A percentile compares a stretch with the other conserved stretches of the same genome.
phyloP scores from a whole-genome alignment of 1,140 invertebrate genomes.

The Contarinia nasturtii region DNA sequence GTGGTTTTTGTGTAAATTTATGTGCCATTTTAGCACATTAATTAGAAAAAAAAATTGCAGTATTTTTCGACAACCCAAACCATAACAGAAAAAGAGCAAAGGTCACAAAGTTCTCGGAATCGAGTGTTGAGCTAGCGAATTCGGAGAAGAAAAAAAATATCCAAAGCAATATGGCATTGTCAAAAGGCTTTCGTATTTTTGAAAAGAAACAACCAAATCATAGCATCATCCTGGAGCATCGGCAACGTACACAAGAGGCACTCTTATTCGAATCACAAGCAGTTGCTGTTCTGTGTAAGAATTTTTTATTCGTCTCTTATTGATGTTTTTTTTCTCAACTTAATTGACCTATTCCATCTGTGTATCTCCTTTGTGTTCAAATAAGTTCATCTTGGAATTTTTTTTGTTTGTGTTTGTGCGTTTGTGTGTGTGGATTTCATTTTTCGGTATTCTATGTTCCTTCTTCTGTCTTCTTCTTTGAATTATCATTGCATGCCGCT shows the following conservation, averaged over 20 bases:
- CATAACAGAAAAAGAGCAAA: too few species aligned
- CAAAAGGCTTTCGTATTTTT: slow-evolving; percentile 75
- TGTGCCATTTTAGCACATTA: too few species aligned
- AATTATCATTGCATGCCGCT: neutral
- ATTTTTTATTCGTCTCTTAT: slow-evolving; percentile 7
- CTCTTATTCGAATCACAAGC: slow-evolving; percentile 81
- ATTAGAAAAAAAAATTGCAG: too few species aligned
- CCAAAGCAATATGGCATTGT: slow-evolving; percentile 58
- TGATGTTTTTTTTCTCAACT: neutral
- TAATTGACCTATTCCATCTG: neutral
- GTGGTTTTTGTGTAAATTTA: too few species aligned
- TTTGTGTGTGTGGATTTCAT: too few species aligned
- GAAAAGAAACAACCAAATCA: slow-evolving; percentile 73
- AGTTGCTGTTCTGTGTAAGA: slow-evolving; percentile 62
- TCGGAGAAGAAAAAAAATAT: neutral
- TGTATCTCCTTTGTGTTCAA: neutral
- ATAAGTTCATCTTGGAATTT: neutral
- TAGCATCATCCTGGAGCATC: slow-evolving; percentile 72
- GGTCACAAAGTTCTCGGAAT: too few species aligned
- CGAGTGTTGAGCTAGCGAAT: too few species aligned
- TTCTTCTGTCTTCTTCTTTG: slow-evolving; percentile 1
- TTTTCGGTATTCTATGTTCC: too few species aligned
- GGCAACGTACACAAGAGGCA: slow-evolving; percentile 58
- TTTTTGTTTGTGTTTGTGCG: neutral
- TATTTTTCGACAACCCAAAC: too few species aligned